phyloP scores from a whole-genome alignment of 2,888 invertebrate species.

The Leucoma salicis region DNA sequence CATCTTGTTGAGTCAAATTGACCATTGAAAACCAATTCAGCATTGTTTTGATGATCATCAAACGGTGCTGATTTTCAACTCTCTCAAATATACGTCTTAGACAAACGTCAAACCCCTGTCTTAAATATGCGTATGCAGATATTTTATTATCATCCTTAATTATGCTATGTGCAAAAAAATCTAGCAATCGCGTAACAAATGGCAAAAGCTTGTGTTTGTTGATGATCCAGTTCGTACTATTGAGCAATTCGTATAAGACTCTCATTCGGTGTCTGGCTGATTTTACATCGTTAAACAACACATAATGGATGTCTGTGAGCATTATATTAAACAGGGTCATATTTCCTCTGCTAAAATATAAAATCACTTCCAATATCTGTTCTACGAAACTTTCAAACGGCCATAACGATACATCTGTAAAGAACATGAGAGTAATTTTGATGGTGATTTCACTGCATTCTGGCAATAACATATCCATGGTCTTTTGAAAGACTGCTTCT shows the following conservation, averaged over 20 bases:
- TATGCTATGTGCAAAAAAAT: conserved; percentile 71
- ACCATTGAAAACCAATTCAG: conserved; percentile 74
- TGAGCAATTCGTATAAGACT: conserved; percentile 74
- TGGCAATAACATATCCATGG: conserved; percentile 49
- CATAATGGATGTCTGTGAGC: conserved; percentile 56
- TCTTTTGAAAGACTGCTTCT: conserved; percentile 50
- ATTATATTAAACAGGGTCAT: conserved; percentile 52
- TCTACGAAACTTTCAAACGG: conserved; percentile 53
- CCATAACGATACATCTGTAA: conserved; percentile 50
- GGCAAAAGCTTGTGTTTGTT: conserved; percentile 58
- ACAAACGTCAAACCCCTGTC: conserved; percentile 80
- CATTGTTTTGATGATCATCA: conserved; percentile 74
- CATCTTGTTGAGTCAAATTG: conserved; percentile 58
- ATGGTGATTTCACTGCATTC: conserved; percentile 51
- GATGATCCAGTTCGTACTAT: conserved; percentile 68
- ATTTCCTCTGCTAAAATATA: conserved; percentile 49
- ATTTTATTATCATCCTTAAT: conserved; percentile 30
- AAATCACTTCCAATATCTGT: conserved; percentile 54
- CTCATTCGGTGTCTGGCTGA: conserved; percentile 69
- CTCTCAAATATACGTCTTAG: conserved; percentile 75
- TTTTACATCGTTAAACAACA: conserved; percentile 47
- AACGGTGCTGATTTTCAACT: conserved; percentile 66
- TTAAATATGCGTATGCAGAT: conserved; percentile 53
- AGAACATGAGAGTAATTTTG: conserved; percentile 52
- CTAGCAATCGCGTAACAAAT: conserved; percentile 67